phyloP scores from a whole-genome alignment of 2,888 invertebrate species.

The Cerastoderma edule region DNA sequence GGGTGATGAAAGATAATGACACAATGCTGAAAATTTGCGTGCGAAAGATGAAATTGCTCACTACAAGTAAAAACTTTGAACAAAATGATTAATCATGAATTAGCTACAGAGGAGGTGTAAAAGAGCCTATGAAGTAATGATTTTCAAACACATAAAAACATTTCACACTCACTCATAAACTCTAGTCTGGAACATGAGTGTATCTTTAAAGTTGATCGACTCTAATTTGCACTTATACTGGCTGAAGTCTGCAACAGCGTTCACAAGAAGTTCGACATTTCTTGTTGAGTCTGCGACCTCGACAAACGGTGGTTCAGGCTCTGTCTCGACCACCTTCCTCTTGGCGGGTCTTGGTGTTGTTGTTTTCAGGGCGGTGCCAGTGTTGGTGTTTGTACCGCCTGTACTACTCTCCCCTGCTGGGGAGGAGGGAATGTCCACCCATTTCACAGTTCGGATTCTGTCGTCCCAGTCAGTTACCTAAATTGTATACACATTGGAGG shows the following conservation, averaged over 20 bases:
- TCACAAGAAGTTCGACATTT: conserved; percentile 80
- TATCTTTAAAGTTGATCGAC: conserved; percentile 81
- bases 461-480: conserved; percentile 83
- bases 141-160: conserved; percentile 2
- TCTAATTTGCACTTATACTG: conserved; percentile 80
- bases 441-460: conserved; percentile 81
- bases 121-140: no score
- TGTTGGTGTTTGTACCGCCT: conserved; percentile 29
- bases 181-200: conserved; percentile 83
- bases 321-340: conserved; percentile 83
- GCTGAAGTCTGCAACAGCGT: conserved; percentile 80
- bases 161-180: conserved; percentile 81
- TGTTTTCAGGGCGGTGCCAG: conserved; percentile 53
- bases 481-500: conserved; percentile 9
- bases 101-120: no score
- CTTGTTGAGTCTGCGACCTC: conserved; percentile 79
- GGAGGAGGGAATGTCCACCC: conserved; percentile 79
- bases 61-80: no score
- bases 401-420: conserved; percentile 60
- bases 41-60: no score
- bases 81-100: no score
- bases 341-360: conserved; percentile 75
- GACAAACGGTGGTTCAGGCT: conserved; percentile 80
- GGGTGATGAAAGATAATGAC: no score
- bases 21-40: no score